A percentile compares a stretch with the other conserved stretches of the same genome.
Evolutionary conservation across 2,888 invertebrate species (phyloP).

Genomic region (Leptura quadrifasciata): DNA sequence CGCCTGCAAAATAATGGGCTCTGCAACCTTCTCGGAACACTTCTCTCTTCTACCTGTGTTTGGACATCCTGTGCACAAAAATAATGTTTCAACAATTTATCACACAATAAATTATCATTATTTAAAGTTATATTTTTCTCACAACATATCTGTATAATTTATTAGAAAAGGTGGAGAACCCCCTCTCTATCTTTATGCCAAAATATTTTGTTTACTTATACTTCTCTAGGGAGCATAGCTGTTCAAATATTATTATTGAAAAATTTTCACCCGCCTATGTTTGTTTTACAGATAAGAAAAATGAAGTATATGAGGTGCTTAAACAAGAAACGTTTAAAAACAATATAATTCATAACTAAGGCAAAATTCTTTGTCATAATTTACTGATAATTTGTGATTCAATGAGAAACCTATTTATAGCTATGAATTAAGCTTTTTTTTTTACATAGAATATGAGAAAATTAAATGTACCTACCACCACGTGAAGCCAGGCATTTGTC

Average conservation of each 20-base stretch:
- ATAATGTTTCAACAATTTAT: slow-evolving; percentile 48
- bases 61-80: slow-evolving; percentile 72
- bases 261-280: background rate
- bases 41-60: slow-evolving; percentile 66
- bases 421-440: slow-evolving; percentile 19
- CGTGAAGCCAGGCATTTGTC: slow-evolving; percentile 90
- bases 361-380: background rate
- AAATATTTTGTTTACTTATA: background rate
- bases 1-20: background rate
- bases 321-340: background rate
- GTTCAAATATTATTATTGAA: background rate
- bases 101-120: slow-evolving; percentile 17
- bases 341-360: slow-evolving; percentile 24
- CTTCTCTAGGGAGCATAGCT: background rate
- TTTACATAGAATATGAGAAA: background rate
- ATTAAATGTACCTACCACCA: slow-evolving; percentile 81
- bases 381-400: background rate
- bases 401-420: slow-evolving; percentile 16
- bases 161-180: background rate
- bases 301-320: background rate
- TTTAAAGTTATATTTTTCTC: background rate
- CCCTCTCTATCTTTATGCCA: background rate
- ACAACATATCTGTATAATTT: background rate
- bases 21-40: slow-evolving; percentile 46
- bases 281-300: slow-evolving; percentile 25